Conservation (phyloP, 2,888 invertebrate genomes). For the Heteromurus nitidus region DNA sequence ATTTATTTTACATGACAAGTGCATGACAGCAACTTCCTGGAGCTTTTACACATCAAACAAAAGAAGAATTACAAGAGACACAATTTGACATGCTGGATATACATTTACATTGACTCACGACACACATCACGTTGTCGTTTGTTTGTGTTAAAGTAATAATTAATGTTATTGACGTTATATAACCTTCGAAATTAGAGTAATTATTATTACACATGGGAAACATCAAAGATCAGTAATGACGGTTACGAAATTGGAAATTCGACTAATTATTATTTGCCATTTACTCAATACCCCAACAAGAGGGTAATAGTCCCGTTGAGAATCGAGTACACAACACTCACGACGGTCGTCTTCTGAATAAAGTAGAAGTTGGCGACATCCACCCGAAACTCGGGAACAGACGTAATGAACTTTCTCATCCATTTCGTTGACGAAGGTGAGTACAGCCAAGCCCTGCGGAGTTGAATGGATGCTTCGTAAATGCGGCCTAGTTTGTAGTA, state of each 20-base stretch:
- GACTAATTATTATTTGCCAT: background rate
- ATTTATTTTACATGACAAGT: too few relatives aligned
- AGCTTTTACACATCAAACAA: too few relatives aligned
- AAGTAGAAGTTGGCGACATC: background rate
- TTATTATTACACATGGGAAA: too few relatives aligned
- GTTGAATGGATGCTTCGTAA: conserved; percentile 1
- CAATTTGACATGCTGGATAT: too few relatives aligned
- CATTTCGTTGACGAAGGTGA: background rate
- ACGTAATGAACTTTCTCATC: background rate
- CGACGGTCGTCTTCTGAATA: background rate
- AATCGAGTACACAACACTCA: background rate
- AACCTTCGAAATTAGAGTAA: too few relatives aligned
- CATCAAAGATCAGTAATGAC: too few relatives aligned
- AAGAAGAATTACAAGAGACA: too few relatives aligned
- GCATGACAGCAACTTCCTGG: too few relatives aligned
- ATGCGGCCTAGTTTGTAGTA: conserved; percentile 16
- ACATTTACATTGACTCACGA: too few relatives aligned
- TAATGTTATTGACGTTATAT: too few relatives aligned
- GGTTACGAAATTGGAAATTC: background rate
- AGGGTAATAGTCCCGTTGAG: background rate
- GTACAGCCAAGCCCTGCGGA: background rate
- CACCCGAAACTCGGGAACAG: background rate
- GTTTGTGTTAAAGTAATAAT: background rate
- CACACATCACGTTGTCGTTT: too few relatives aligned
- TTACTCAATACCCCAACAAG: background rate